Conservation (phyloP, 2,888 invertebrate genomes). For the Sepioteuthis lessoniana region DNA sequence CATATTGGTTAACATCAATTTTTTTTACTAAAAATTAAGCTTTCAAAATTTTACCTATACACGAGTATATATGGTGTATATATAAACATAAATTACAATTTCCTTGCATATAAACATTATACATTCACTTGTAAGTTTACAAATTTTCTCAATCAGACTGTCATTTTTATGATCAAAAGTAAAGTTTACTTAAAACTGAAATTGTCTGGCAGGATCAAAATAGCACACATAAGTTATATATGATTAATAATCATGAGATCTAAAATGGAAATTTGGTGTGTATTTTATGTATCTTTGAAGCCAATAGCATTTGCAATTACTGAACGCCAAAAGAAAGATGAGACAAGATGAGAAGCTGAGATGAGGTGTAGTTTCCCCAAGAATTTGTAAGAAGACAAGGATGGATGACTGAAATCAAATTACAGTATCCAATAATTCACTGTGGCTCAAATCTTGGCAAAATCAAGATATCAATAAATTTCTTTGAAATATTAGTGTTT, state of each 20-base stretch:
- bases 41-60: no score
- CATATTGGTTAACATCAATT: no score
- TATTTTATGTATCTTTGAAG: not conserved
- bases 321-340: not conserved
- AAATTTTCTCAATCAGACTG: no score
- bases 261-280: not conserved
- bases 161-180: no score
- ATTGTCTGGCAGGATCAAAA: not conserved
- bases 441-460: not conserved
- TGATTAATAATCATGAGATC: not conserved
- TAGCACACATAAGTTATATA: not conserved
- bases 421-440: constrained; percentile 1
- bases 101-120: no score
- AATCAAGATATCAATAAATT: not conserved
- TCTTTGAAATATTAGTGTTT: not conserved
- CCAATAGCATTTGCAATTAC: not conserved
- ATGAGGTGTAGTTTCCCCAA: not conserved
- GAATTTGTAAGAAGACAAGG: not conserved
- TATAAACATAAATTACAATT: no score
- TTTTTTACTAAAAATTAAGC: no score
- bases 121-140: no score
- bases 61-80: no score
- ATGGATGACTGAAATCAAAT: not conserved
- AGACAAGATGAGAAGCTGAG: not conserved
- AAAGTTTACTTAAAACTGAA: not conserved